Conservation (phyloP, 2,797 vertebrate species). For the Microctenopoma stevenorrisi region DNA sequence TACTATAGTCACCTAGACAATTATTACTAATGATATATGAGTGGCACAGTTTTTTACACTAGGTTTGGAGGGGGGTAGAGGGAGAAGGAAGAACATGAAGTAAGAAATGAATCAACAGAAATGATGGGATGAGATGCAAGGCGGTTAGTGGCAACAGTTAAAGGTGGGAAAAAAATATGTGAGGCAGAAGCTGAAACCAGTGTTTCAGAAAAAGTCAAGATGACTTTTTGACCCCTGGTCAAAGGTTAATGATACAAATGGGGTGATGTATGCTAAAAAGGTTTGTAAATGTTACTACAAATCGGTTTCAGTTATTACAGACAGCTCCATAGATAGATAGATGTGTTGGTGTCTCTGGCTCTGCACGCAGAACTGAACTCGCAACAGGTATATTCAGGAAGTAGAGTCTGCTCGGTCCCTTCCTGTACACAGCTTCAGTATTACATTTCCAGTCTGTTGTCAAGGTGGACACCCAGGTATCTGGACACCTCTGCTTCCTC, state of each 20-base stretch:
- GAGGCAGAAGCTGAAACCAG: slow-evolving; percentile 26
- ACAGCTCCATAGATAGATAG: no score
- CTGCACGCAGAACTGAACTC: no score
- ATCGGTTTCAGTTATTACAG: neutral
- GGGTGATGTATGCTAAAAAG: slow-evolving; percentile 6
- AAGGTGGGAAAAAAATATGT: slow-evolving; percentile 3
- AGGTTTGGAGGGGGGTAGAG: neutral
- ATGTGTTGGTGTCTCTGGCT: no score
- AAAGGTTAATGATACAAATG: slow-evolving; percentile 12
- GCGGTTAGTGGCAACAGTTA: neutral
- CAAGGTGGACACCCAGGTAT: no score
- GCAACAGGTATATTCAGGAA: no score
- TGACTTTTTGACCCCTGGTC: neutral
- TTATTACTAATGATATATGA: slow-evolving; percentile 80
- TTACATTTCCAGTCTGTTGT: no score
- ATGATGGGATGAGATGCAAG: slow-evolving; percentile 30
- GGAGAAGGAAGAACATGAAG: slow-evolving; percentile 1
- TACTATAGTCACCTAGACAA: slow-evolving; percentile 80
- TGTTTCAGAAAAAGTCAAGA: slow-evolving; percentile 28
- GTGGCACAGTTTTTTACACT: slow-evolving; percentile 53
- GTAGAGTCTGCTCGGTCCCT: no score
- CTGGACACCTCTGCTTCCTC: no score
- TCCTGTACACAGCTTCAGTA: no score
- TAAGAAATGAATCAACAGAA: slow-evolving; percentile 41
- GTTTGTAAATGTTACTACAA: neutral